Base-by-base conservation (phyloP, 2,888 invertebrate genomes). In the Phragmatobia fuliginosa region DNA sequence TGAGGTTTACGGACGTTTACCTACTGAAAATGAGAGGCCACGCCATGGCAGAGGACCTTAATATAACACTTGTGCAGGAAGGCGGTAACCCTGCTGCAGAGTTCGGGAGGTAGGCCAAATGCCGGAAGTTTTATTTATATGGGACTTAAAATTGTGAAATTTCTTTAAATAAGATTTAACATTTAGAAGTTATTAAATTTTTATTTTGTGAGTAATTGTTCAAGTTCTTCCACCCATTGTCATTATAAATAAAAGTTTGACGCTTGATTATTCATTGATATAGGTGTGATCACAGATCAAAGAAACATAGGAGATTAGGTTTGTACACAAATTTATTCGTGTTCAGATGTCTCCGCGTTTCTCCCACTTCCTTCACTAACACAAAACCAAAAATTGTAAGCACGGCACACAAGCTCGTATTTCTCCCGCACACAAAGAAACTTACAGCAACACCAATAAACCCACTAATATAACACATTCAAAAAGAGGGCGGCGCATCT, bases 261-360 rank as follows among this genome's bases (percentile, higher is more conserved):
- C 16, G 68, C 68, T 79, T 70, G 41, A 62, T 8, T 31, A 52
- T 64, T 18, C 16, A 49, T 63, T 67, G n/a, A 62, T 52, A 52
- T 45, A 68, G n/a, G n/a, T n/a, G n/a, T n/a, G n/a, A n/a, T n/a
- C n/a, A n/a, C n/a, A n/a, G n/a, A n/a, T n/a, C n/a, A n/a, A n/a
- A n/a, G n/a, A n/a, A n/a, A n/a, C n/a, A n/a, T n/a, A n/a, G n/a
- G n/a, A n/a, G n/a, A n/a, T n/a, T n/a, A n/a, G n/a, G n/a, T n/a
- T n/a, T n/a, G n/a, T n/a, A n/a, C n/a, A n/a, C n/a, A n/a, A n/a
- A n/a, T n/a, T n/a, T n/a, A n/a, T n/a, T n/a, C n/a, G n/a, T n/a
- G n/a, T n/a, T n/a, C n/a, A n/a, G n/a, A n/a, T n/a, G n/a, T n/a
- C n/a, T n/a, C n/a, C n/a, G n/a, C n/a, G n/a, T n/a, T n/a, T n/a